Conservation (phyloP, 2,888 invertebrate species). For the Rhaphigaster nebulosa region DNA sequence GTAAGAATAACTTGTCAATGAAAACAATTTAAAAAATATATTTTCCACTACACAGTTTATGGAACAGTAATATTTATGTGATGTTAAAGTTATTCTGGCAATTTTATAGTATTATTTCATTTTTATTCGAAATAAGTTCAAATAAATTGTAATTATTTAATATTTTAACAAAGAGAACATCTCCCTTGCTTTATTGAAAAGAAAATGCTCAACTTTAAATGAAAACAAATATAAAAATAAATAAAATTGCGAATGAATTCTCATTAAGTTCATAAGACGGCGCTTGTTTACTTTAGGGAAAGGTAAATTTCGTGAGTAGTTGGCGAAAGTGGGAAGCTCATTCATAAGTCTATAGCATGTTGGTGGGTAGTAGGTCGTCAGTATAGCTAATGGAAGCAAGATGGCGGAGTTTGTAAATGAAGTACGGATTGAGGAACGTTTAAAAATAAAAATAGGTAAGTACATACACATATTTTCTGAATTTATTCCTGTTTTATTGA, state of each 20-base stretch:
- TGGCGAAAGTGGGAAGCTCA: slow-evolving; percentile 61
- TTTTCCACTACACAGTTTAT: not conserved
- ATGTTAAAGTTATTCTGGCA: not conserved
- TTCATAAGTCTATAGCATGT: slow-evolving; percentile 60
- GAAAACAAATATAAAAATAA: not conserved
- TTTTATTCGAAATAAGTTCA: not conserved
- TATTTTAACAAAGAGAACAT: not conserved
- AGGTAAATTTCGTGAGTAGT: slow-evolving; percentile 50
- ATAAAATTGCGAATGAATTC: not conserved
- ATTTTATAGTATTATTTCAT: not conserved
- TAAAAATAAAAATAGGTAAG: slow-evolving; percentile 95
- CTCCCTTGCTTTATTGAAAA: not conserved
- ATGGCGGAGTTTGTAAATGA: slow-evolving; percentile 92
- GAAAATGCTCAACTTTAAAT: not conserved
- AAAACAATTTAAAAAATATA: not conserved
- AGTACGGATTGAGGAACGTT: slow-evolving; percentile 92
- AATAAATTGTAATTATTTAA: not conserved
- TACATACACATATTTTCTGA: slow-evolving; percentile 66
- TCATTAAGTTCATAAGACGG: not conserved
- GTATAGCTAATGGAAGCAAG: slow-evolving; percentile 79
- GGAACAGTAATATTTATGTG: not conserved
- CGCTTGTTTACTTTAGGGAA: slow-evolving; percentile 41
- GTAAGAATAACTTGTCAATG: slow-evolving; percentile 16
- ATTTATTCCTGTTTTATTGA: not conserved
- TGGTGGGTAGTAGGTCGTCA: slow-evolving; percentile 60